Conservation (phyloP, 2,888 invertebrate genomes). For the Drosophila rellima region DNA sequence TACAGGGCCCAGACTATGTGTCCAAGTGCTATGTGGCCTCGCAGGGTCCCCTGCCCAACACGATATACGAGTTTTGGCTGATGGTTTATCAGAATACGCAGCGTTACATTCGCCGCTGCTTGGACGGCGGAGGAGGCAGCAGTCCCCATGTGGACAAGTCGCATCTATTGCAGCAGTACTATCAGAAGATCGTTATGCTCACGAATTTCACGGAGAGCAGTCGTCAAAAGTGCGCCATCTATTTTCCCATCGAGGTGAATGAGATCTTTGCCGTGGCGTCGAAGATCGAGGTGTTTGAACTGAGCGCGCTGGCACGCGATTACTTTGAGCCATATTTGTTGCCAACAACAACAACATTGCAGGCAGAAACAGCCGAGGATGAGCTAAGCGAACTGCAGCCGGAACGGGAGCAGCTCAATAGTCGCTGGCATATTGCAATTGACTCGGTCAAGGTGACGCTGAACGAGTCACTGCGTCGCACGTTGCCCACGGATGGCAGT, state of each 20-base stretch:
- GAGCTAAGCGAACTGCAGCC: slow-evolving; percentile 28
- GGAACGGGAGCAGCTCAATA: slow-evolving; percentile 38
- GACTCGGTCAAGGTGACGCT: slow-evolving; percentile 64
- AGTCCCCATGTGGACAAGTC: slow-evolving; percentile 75
- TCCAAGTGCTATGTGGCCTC: slow-evolving; percentile 95
- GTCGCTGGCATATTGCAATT: slow-evolving; percentile 62
- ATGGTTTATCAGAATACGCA: slow-evolving; percentile 90
- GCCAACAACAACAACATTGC: slow-evolving; percentile 21
- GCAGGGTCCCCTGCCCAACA: slow-evolving; percentile 96
- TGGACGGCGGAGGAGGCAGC: slow-evolving; percentile 72
- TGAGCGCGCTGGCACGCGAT: slow-evolving; percentile 53
- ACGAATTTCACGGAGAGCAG: slow-evolving; percentile 95
- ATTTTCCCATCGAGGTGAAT: slow-evolving; percentile 90
- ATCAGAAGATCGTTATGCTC: slow-evolving; percentile 93
- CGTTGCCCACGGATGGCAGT: slow-evolving; percentile 76
- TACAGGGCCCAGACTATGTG: slow-evolving; percentile 95
- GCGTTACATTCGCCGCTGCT: slow-evolving; percentile 78
- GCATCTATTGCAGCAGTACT: slow-evolving; percentile 85
- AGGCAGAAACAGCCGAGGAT: slow-evolving; percentile 29
- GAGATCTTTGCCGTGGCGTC: slow-evolving; percentile 86
- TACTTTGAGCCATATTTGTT: slow-evolving; percentile 63
- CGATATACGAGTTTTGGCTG: slow-evolving; percentile 95
- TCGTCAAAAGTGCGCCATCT: slow-evolving; percentile 94
- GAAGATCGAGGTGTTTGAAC: slow-evolving; percentile 71
- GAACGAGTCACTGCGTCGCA: slow-evolving; percentile 47